Evolutionary conservation across 1,140 invertebrate species (phyloP).

Genomic region (Heliconius congener): DNA sequence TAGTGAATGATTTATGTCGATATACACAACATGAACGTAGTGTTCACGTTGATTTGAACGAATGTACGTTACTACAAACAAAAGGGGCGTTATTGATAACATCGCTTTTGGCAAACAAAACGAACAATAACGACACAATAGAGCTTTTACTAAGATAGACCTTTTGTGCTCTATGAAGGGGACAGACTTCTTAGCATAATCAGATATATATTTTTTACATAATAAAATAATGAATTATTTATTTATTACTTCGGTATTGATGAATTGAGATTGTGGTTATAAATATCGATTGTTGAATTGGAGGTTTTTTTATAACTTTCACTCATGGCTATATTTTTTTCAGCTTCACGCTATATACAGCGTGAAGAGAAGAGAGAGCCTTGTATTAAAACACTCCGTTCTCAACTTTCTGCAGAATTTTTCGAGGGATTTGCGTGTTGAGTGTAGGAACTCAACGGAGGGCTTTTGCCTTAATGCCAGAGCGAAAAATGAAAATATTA

Average conservation of each 20-base stretch:
- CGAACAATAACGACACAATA: slow-evolving; percentile 66
- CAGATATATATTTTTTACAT: slow-evolving; percentile 29
- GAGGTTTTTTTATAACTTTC: neutral
- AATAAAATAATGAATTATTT: slow-evolving; percentile 2
- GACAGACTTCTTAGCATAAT: slow-evolving; percentile 49
- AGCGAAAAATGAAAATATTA: too few relatives aligned
- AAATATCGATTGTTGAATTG: neutral
- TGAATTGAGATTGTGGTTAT: neutral
- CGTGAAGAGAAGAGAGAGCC: too few relatives aligned
- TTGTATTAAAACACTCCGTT: too few relatives aligned
- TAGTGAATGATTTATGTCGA: slow-evolving; percentile 18
- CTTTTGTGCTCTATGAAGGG: slow-evolving; percentile 50
- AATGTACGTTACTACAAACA: slow-evolving; percentile 34
- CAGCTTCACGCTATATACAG: too few relatives aligned
- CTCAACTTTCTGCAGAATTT: too few relatives aligned
- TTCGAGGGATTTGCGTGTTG: too few relatives aligned
- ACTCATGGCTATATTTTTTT: too few relatives aligned
- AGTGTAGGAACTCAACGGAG: too few relatives aligned
- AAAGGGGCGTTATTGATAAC: slow-evolving; percentile 52
- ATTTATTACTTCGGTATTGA: neutral
- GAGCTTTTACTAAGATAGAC: slow-evolving; percentile 60
- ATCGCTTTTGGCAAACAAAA: slow-evolving; percentile 58
- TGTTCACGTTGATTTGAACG: slow-evolving; percentile 26
- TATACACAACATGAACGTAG: neutral
- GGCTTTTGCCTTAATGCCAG: too few relatives aligned